Conservation (phyloP, 2,113 vertebrate species). For the Sylvicapra grimmia region DNA sequence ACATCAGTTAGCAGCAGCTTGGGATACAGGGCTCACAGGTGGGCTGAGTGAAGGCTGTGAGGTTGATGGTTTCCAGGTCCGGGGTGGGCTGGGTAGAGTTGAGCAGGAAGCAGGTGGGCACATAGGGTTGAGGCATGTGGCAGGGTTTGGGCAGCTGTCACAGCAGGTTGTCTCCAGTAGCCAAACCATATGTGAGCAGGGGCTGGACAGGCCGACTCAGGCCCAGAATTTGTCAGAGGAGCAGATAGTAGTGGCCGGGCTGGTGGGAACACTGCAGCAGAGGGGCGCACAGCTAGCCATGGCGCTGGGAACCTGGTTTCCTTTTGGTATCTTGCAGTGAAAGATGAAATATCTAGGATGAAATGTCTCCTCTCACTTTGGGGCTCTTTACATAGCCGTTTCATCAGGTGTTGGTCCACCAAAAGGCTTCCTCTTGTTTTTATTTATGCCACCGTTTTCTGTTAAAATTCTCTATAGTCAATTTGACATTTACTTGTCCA, state of each 20-base stretch:
- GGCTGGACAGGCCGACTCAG: slow-evolving; percentile 69
- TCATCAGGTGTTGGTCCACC: background rate
- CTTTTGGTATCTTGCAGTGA: background rate
- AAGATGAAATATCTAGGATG: background rate
- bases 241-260: background rate
- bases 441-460: slow-evolving; percentile 3
- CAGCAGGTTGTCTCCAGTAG: slow-evolving; percentile 65
- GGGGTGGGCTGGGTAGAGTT: slow-evolving; percentile 55
- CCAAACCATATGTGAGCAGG: slow-evolving; percentile 62
- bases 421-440: background rate
- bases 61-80: slow-evolving; percentile 45
- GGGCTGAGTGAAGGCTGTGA: slow-evolving; percentile 53
- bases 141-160: slow-evolving; percentile 63
- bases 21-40: slow-evolving; percentile 50
- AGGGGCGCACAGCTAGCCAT: background rate
- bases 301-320: background rate
- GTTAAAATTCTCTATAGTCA: slow-evolving; percentile 55
- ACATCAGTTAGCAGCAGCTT: background rate
- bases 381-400: slow-evolving; percentile 36
- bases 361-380: background rate
- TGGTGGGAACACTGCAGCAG: background rate
- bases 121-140: slow-evolving; percentile 65
- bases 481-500: slow-evolving; percentile 57
- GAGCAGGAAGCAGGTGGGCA: slow-evolving; percentile 71
- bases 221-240: slow-evolving; percentile 38